Conservation (phyloP, 1,140 invertebrate genomes). For the Pachyrhynchus sulphureomaculatus region DNA sequence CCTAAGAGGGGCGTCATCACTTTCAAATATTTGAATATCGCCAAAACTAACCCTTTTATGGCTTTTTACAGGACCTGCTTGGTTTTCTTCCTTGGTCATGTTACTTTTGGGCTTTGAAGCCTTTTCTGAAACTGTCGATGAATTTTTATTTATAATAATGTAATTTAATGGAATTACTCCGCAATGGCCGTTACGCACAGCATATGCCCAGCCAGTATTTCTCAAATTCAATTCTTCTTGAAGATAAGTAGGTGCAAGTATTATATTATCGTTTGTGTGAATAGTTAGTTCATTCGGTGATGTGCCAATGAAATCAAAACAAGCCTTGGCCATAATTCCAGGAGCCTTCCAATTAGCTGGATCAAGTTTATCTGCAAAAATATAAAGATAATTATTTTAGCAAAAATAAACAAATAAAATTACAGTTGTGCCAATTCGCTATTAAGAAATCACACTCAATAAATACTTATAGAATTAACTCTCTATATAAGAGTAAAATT, state of each 20-base stretch:
- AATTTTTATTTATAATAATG: slow-evolving; percentile 55
- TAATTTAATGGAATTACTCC: slow-evolving; percentile 84
- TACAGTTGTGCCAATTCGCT: too few species aligned
- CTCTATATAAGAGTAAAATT: too few species aligned
- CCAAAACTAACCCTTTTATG: slow-evolving; percentile 50
- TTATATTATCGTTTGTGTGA: slow-evolving; percentile 72
- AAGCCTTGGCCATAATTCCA: slow-evolving; percentile 68
- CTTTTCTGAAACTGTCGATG: not conserved
- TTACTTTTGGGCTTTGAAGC: slow-evolving; percentile 25
- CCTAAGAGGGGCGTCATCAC: slow-evolving; percentile 8
- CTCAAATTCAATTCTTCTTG: slow-evolving; percentile 67
- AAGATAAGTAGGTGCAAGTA: slow-evolving; percentile 78
- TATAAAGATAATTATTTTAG: not conserved
- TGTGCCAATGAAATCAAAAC: slow-evolving; percentile 75
- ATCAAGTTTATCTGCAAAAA: slow-evolving; percentile 58
- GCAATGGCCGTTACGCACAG: slow-evolving; percentile 63
- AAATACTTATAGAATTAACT: too few species aligned
- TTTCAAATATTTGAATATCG: slow-evolving; percentile 48
- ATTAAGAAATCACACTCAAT: too few species aligned
- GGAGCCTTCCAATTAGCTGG: slow-evolving; percentile 69
- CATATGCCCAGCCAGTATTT: slow-evolving; percentile 75
- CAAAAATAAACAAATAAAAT: not conserved
- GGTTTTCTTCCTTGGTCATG: slow-evolving; percentile 19
- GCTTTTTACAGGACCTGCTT: slow-evolving; percentile 29
- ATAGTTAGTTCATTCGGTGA: slow-evolving; percentile 77